Base-by-base conservation (phyloP, 2,113 vertebrate genomes). In the Perca fluviatilis region DNA sequence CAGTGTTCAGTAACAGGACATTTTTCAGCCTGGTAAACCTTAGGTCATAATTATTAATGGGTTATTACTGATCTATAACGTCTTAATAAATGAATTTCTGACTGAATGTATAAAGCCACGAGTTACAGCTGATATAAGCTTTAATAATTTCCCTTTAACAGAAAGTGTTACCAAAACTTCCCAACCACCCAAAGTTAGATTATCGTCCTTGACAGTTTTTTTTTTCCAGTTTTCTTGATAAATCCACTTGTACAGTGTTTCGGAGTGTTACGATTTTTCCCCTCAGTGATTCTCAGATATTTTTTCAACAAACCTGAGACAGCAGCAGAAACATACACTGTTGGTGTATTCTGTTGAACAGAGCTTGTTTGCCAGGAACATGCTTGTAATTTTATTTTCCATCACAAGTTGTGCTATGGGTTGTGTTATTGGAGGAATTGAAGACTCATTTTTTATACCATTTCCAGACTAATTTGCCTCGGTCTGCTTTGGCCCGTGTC, bases 341-440 rank as follows among this genome's bases (percentile, higher is more conserved):
- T 53, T 14, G 30, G 1, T 27, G 13, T 18, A 6, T 66, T 79
- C 60, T 27, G 19, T 16, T 82, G 6, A 82, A 53, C 33, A 33
- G 15, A 46, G 9, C 3, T 1, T 14, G 30, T 69, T 46, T 78
- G 79, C 92, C 92, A 91, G 89, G 84, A 90, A 88, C 70, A 88
- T 87, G 43, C 47, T 49, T 76, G 79, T 80, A 81, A 86, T 80
- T 36, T 69, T 60, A 57, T 86, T 85, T 84, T 85, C 61, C 79
- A 64, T 84, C 57, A 75, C 33, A 74, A 63, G 43, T 62, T 79
- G 47, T 82, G 65, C 85, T 90, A 85, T 80, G 51, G 64, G 46
- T 89, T n/a, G 40, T 87, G 58, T 67, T 80, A 63, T 50, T 61
- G 88, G 77, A 87, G 66, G 36, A 88, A 83, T 87, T 71, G 40